phyloP scores from a whole-genome alignment of 2,113 vertebrate species.

The Odocoileus hemionus region DNA sequence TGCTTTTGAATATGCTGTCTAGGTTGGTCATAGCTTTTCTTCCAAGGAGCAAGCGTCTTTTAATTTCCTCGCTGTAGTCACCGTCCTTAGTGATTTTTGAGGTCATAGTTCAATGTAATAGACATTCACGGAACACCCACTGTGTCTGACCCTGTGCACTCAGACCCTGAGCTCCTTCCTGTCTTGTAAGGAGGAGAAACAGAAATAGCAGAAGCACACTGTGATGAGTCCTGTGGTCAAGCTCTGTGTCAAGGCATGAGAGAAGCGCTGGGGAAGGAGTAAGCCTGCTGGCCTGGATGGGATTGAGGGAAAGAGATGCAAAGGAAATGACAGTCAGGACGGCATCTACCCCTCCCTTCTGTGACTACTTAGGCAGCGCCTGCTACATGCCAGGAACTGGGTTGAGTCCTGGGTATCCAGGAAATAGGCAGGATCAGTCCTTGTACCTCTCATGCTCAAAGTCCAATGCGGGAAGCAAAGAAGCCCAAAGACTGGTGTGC shows the following conservation, averaged over 20 bases:
- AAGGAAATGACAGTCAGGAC: background rate
- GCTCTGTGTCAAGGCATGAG: background rate
- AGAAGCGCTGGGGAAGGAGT: background rate
- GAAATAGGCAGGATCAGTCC: background rate
- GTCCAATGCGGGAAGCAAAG: background rate
- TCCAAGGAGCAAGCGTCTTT: background rate
- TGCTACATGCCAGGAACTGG: accelerated
- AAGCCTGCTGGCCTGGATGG: background rate
- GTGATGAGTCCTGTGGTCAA: background rate
- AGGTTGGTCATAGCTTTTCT: background rate
- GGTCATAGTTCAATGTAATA: background rate
- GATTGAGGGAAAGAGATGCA: background rate
- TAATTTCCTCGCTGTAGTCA: background rate
- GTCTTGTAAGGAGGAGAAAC: background rate
- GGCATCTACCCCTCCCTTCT: background rate
- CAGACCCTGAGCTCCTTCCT: background rate
- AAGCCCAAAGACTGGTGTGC: no score
- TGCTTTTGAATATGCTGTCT: background rate
- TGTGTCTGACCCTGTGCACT: background rate
- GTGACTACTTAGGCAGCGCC: background rate
- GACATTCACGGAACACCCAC: background rate
- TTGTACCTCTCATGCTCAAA: background rate
- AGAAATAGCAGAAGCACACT: background rate
- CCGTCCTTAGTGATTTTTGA: background rate
- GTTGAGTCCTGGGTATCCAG: background rate